Base-by-base conservation (phyloP, 2,888 invertebrate genomes). In the Lasioglossum malachurum region DNA sequence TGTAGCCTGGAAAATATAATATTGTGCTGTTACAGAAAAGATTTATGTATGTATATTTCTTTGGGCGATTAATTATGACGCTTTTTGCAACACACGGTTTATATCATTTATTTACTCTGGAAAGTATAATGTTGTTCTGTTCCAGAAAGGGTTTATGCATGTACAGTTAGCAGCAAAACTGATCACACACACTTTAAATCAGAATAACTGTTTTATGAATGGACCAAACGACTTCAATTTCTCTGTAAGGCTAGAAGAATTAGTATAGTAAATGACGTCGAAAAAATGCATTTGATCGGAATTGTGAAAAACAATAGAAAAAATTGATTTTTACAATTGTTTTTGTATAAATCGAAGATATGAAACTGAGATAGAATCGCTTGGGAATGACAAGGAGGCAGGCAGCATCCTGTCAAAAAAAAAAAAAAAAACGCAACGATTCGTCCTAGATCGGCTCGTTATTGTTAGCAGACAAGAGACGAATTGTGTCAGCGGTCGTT, bases 401-500 rank as follows among this genome's bases (percentile, higher is more conserved):
- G 10, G 12, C 19, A 23, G 38, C 23, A 53, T 53, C 14, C 31
- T 31, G 3, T 75, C 16, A 10, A 38, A 46, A 41, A n/a, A 31
- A 1, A 41, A n/a, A 31, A 1, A 31, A 31, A 71, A 57, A 46
- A 44, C 19, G 23, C 16, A n/a, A 38, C n/a, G 31, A 53, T 53
- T 53, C n/a, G 53, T n/a, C 53, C 53, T 8, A 41, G 19, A n/a
- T 46, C 41, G 46, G 31, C 53, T 53, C 16, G n/a, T n/a, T 16
- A 8, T 23, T 12, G 38, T 73, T 41, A 27, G 31, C 41, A 10
- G 46, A n/a, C 46, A 14, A 16, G 16, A 16, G 71, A 60, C 16
- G 72, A 82, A 72, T 38, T 19, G 53, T 60, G 82, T 72, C 60
- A 31, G 67, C 27, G 57, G 79, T 57, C 75, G 80, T 82, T 81